Percentiles rank a stretch among this genome's conserved stretches.
These are phyloP conservation scores for Hyphantria cunea DNA, from an alignment of 1,140 invertebrate species.

Conservation along the genomic window DNA sequence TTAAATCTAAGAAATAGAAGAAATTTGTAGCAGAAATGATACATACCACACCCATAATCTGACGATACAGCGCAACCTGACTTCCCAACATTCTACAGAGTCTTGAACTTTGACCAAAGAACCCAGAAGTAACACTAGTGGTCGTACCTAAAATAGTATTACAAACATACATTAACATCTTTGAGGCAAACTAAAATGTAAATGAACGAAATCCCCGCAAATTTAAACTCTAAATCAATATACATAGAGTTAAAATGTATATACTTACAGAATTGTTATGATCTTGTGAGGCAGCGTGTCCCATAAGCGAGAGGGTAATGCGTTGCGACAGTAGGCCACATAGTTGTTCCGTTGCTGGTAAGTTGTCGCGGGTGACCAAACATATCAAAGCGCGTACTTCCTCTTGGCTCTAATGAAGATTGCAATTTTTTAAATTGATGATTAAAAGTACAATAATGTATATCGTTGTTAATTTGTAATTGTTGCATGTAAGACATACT, in stretches of 20 bases:
- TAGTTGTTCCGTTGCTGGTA: constrained; percentile 92
- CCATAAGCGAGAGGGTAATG: constrained; percentile 89
- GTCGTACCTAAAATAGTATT: constrained; percentile 82
- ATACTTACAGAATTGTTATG: constrained; percentile 77
- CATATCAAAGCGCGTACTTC: constrained; percentile 94
- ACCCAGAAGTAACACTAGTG: constrained; percentile 92
- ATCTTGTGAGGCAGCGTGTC: constrained; percentile 83
- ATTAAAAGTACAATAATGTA: too few relatives aligned
- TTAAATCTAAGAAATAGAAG: too few relatives aligned
- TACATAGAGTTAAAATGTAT: not conserved
- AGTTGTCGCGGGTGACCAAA: constrained; percentile 94
- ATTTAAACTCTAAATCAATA: not conserved
- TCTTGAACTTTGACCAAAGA: constrained; percentile 95
- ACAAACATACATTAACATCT: not conserved
- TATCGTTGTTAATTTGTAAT: too few relatives aligned
- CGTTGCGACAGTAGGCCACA: constrained; percentile 91
- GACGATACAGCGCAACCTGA: constrained; percentile 94
- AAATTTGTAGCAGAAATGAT: not conserved
- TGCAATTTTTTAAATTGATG: too few relatives aligned
- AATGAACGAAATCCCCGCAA: not conserved
- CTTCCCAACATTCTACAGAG: constrained; percentile 93
- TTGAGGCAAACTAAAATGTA: constrained; percentile 51
- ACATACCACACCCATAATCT: constrained; percentile 79
- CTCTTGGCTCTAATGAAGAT: constrained; percentile 85
- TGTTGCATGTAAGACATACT: too few relatives aligned